Conservation (phyloP, 2,113 vertebrate species). For the zebrafish (Danio rerio) region GRCz12tu NC_133180.1:74357501-74358000, state of each 20-base stretch:
- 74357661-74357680: neutral
- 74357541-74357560: conserved; percentile 32
- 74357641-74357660: neutral
- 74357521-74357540: conserved; percentile 42
- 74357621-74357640: conserved; percentile 20
- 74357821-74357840: too few species aligned
- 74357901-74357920: too few species aligned
- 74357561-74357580: neutral
- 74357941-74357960: too few species aligned
- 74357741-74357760: neutral
- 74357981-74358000: too few species aligned
- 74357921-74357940: too few species aligned
- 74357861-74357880: too few species aligned
- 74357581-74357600: neutral
- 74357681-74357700: neutral
- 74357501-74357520: conserved; percentile 32
- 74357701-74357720: neutral
- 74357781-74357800: neutral
- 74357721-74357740: neutral
- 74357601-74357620: conserved; percentile 5
- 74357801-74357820: too few species aligned
- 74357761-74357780: neutral
- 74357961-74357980: too few species aligned
- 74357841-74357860: too few species aligned
- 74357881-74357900: too few species aligned